These are phyloP conservation scores for Pseudeuparius sepicola DNA, from an alignment of 2,888 invertebrate genomes.

Conservation along the genomic window DNA sequence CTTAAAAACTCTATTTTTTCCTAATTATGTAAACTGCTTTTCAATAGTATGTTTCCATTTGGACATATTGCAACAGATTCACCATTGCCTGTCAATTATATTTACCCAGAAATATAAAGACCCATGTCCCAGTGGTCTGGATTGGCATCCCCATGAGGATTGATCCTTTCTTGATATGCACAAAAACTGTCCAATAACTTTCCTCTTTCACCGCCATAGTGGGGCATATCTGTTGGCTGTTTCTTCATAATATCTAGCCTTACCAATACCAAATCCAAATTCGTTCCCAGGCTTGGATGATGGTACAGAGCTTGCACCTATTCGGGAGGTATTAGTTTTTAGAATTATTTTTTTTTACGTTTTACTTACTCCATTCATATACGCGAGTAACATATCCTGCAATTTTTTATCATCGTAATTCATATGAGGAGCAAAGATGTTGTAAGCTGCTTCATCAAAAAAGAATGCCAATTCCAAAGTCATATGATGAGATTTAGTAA, in stretches of 20 bases:
- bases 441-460: constrained; percentile 64
- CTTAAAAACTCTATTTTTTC: no score
- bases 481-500: constrained; percentile 31
- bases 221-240: constrained; percentile 53
- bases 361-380: constrained; percentile 58
- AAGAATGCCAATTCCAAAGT: constrained; percentile 65
- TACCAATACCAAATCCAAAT: constrained; percentile 58
- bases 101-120: constrained; percentile 61
- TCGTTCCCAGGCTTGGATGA: constrained; percentile 58
- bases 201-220: constrained; percentile 56
- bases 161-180: constrained; percentile 54
- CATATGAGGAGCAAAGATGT: constrained; percentile 57
- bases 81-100: no score
- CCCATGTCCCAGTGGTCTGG: constrained; percentile 76
- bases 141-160: constrained; percentile 55
- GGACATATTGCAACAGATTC: no score
- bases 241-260: constrained; percentile 58
- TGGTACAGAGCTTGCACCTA: constrained; percentile 72
- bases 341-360: not conserved
- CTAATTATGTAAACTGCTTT: no score
- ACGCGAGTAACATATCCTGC: constrained; percentile 66
- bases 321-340: constrained; percentile 3
- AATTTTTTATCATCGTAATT: constrained; percentile 54
- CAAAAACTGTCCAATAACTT: constrained; percentile 65
- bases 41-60: no score